Conservation (phyloP, 2,797 vertebrate species). For the Chaunax sp. region DNA sequence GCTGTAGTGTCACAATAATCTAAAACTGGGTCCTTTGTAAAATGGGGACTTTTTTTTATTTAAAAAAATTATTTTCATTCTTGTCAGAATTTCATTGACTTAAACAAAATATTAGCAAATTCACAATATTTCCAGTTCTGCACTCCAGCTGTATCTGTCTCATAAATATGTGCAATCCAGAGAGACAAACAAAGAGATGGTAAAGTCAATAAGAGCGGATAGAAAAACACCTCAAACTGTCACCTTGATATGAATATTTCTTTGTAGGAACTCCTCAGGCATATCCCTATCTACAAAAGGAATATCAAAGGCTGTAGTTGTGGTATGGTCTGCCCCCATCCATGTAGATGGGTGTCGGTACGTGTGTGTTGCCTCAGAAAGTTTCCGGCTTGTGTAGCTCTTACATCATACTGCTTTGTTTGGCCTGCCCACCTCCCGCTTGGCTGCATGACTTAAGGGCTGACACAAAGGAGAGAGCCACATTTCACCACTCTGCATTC, state of each 20-base stretch:
- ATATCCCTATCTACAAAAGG: slow-evolving; percentile 44
- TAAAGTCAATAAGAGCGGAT: slow-evolving; percentile 34
- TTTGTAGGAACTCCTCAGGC: slow-evolving; percentile 23
- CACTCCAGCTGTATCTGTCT: slow-evolving; percentile 9
- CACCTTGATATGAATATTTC: slow-evolving; percentile 37
- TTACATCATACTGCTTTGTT: slow-evolving; percentile 64
- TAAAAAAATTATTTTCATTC: no score
- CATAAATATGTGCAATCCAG: slow-evolving; percentile 29
- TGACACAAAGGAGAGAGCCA: slow-evolving; percentile 34
- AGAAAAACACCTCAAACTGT: slow-evolving; percentile 38
- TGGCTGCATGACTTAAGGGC: slow-evolving; percentile 58
- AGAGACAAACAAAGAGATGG: slow-evolving; percentile 26
- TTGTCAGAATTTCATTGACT: not conserved
- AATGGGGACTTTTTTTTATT: no score
- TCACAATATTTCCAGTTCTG: slow-evolving; percentile 9
- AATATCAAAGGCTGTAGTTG: slow-evolving; percentile 40
- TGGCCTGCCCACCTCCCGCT: slow-evolving; percentile 37
- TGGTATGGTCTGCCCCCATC: slow-evolving; percentile 23
- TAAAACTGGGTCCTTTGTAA: no score
- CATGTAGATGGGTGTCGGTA: slow-evolving; percentile 21
- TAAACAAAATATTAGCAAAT: slow-evolving; percentile 4
- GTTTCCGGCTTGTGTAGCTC: slow-evolving; percentile 43
- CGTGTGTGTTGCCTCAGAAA: slow-evolving; percentile 47
- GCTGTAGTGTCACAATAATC: no score
- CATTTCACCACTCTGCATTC: slow-evolving; percentile 19